These are phyloP conservation scores for Xiphydria camelus DNA, from an alignment of 2,888 invertebrate species.

Conservation along the genomic window DNA sequence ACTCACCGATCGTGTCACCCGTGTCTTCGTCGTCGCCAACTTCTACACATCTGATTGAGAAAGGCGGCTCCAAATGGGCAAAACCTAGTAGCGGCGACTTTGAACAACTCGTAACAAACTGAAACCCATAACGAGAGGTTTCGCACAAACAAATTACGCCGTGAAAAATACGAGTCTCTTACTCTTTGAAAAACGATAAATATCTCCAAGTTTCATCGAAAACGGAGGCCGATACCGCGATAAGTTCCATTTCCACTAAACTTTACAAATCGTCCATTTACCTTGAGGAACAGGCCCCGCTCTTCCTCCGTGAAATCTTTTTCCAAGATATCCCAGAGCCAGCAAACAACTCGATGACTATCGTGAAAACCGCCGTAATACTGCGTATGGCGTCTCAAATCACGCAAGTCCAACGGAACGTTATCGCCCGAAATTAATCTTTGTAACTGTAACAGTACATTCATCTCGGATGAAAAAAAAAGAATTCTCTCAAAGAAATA, in stretches of 20 bases:
- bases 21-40: constrained; percentile 97
- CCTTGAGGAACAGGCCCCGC: constrained; percentile 91
- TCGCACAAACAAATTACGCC: constrained; percentile 7
- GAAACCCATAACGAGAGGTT: constrained; percentile 25
- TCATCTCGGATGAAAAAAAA: constrained; percentile 3
- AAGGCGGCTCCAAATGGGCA: constrained; percentile 94
- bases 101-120: constrained; percentile 94
- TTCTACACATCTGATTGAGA: constrained; percentile 98
- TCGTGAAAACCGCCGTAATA: constrained; percentile 99
- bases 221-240: background rate
- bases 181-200: background rate
- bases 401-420: constrained; percentile 85
- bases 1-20: constrained; percentile 78
- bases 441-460: constrained; percentile 68
- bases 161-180: constrained; percentile 8
- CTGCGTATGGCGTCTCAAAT: constrained; percentile 88
- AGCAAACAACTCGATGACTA: constrained; percentile 94
- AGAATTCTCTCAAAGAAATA: constrained; percentile 5
- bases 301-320: constrained; percentile 93
- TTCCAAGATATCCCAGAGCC: constrained; percentile 98
- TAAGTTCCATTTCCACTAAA: constrained; percentile 5
- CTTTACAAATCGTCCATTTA: too few relatives aligned
- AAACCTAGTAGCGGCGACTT: constrained; percentile 96
- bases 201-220: background rate
- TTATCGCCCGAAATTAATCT: constrained; percentile 95